Percentiles rank a stretch among this genome's conserved stretches.
Evolutionary conservation across 2,888 invertebrate genomes (phyloP).

Genomic region (Lasioglossum pauxillum): DNA sequence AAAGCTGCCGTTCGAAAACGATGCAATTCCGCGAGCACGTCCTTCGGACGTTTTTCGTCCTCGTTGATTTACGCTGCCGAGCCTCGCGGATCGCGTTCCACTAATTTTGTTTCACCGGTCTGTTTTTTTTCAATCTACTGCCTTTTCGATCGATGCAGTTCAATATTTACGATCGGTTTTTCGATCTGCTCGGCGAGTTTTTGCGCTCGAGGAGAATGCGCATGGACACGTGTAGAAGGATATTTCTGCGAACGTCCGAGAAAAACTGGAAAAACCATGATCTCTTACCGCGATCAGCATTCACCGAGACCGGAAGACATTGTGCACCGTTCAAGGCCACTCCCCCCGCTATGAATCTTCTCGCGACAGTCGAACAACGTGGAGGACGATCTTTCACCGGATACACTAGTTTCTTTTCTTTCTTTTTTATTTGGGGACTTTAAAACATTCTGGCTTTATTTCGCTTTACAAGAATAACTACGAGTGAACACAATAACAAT

Average conservation of each 20-base stretch:
- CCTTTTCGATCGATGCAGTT: background rate
- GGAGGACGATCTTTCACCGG: background rate
- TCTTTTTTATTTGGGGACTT: no score
- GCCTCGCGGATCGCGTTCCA: background rate
- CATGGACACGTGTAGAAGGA: background rate
- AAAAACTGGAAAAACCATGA: background rate
- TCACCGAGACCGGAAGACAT: background rate
- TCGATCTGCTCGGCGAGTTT: background rate
- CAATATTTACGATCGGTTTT: background rate
- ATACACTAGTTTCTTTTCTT: background rate
- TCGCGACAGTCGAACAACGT: background rate
- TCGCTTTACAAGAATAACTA: no score
- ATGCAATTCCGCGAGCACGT: background rate
- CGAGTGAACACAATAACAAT: no score
- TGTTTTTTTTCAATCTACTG: background rate
- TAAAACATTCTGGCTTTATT: no score
- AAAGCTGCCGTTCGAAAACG: background rate
- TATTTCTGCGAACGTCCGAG: background rate
- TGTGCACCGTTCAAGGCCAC: background rate
- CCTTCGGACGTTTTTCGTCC: background rate
- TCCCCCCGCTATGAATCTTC: background rate
- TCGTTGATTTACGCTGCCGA: background rate
- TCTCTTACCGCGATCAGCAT: background rate
- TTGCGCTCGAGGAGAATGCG: background rate
- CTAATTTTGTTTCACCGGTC: background rate